Evolutionary conservation across 2,888 invertebrate species (phyloP), one percentile per base, ranked within the genome.

Genomic region (Cataglyphis cursor): DNA sequence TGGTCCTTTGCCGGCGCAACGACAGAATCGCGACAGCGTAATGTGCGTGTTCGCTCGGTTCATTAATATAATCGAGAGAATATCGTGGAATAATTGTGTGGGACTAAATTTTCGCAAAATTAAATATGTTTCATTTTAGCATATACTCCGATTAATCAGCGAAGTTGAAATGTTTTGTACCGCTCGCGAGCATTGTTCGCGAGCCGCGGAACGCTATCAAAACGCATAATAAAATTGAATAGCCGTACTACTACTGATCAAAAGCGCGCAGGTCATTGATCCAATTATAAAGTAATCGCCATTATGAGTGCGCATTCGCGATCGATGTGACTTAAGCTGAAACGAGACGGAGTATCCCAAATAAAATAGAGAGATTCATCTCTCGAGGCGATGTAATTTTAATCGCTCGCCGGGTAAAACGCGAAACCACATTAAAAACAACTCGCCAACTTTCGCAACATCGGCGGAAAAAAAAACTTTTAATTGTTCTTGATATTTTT

Each of bases 61-160:
- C 78, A 78, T 80, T 80, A 80, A 80, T 80, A 59, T 48, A 80
- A 80, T 72, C 59, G 78, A 70, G 78, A 35, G 59, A 59, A 59
- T 72, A 80, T 80, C 78, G 59, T 24, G 59, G 18, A 80, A 80
- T 80, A 80, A 80, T 80, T 80, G 72, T n/a, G 18, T 31, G 78
- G 72, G 72, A 80, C 72, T 72, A 59, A 51, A 72, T 24, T 76
- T 54, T 80, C 59, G 59, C 48, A 48, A 5, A 72, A 80, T 80
- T 80, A 80, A 80, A 80, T 80, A 72, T 80, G 72, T 80, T 72
- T 48, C 78, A 72, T 70, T 48, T 68, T 51, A 51, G 48, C 48
- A n/a, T 68, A n/a, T 51, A 31, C 70, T 10, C 72, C 72, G 78
- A 80, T 61, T 80, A 80, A 80, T 80, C 78, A 80, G 78, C 51